Evolutionary conservation across 2,113 vertebrate species (phyloP).

Genomic region (Onychostoma macrolepis): DNA sequence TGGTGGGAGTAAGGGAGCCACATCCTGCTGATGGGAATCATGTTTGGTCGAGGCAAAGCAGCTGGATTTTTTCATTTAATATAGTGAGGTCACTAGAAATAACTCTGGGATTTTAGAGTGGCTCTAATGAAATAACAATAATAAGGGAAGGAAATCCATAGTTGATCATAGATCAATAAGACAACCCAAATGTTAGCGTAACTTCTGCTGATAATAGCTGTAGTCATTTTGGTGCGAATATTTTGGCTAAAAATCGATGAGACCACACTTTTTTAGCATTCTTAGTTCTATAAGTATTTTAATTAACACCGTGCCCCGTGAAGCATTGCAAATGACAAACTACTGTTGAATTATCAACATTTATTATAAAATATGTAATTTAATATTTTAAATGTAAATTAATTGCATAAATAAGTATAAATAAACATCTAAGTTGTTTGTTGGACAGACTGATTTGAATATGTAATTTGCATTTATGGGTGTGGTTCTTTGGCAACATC

Average conservation of each 20-base stretch:
- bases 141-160: background rate
- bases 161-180: background rate
- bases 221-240: background rate
- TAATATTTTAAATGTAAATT: background rate
- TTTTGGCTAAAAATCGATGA: background rate
- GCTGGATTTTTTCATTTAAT: slow-evolving; percentile 38
- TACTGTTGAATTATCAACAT: background rate
- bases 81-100: slow-evolving; percentile 14
- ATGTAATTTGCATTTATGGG: background rate
- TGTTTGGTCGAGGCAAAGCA: slow-evolving; percentile 30
- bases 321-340: background rate
- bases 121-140: background rate
- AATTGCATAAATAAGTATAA: background rate
- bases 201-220: background rate
- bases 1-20: slow-evolving; percentile 61
- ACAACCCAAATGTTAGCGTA: background rate
- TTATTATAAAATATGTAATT: background rate
- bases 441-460: background rate
- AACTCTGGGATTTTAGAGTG: slow-evolving; percentile 3
- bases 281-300: background rate
- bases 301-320: background rate
- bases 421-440: background rate
- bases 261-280: background rate
- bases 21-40: slow-evolving; percentile 68
- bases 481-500: background rate